Evolutionary conservation across 2,797 vertebrate species (phyloP), one percentile per base, ranked within the genome.

Genomic region (Ispidina picta): DNA sequence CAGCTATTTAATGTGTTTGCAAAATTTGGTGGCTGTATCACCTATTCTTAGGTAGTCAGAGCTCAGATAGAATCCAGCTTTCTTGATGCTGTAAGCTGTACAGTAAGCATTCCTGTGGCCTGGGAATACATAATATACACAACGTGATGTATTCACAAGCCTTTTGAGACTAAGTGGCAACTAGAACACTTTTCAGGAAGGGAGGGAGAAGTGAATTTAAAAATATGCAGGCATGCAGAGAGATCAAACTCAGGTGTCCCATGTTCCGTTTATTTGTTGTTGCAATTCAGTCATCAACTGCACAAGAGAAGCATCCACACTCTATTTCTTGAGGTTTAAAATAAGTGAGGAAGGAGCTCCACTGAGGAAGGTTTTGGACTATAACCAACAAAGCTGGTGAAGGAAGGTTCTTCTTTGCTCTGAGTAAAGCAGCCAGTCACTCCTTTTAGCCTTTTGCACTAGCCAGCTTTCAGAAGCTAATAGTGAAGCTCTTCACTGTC

Each of bases 211-310:
- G 10, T 1, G 2, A 49, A 19, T 46, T 41, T 71, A 28, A 71
- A 85, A 82, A 64, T 60, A 28, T 55, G 26, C 12, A 37, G 37
- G 8, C n/a, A 46, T 17, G 73, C 10, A 6, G 23, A 77, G 33
- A 54, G 6, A 22, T 15, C 8, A 46, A 22, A 90, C 6, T 12
- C 51, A 44, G 10, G 8, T 29, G 3, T 71, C 16, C 11, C 3
- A 3, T 3, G 7, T 55, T 69, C 35, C 55, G 44, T 10, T 12
- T 28, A 43, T 33, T 75, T 68, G 8, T 35, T 72, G 56, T 11
- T 41, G 22, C 3, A 59, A 4, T 33, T 23, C 17, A 13, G 13
- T 15, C 4, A 2, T 22, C 12, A 46, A 0, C 10, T 22, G 3
- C 26, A 28, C 10, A 31, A 35, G 76, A 90, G 29, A 10, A 83